These are phyloP conservation scores for Caenorhabditis sinica DNA, from an alignment of 2,888 invertebrate genomes.

Conservation along the genomic window DNA sequence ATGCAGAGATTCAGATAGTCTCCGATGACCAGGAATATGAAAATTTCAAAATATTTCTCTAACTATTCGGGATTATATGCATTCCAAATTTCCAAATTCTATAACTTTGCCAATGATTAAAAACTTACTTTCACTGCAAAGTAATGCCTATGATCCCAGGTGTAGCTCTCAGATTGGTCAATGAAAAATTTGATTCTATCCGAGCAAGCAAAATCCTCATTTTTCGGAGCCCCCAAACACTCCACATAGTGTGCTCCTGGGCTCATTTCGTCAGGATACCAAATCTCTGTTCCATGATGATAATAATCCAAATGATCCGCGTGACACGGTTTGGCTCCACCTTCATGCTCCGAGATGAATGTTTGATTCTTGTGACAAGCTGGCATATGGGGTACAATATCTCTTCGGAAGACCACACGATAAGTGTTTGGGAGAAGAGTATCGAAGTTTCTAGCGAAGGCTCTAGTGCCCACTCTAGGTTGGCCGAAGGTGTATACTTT, in stretches of 20 bases:
- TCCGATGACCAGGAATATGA: too few species aligned
- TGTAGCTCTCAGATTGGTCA: constrained; percentile 74
- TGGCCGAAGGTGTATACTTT: constrained; percentile 80
- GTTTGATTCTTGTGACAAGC: constrained; percentile 76
- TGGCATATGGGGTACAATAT: constrained; percentile 82
- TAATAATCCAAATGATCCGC: constrained; percentile 70
- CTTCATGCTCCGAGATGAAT: constrained; percentile 61
- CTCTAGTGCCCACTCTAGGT: constrained; percentile 79
- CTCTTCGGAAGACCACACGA: constrained; percentile 80
- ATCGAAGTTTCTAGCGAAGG: constrained; percentile 78
- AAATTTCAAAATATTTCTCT: too few species aligned
- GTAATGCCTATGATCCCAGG: constrained; percentile 80
- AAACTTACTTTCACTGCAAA: constrained; percentile 76
- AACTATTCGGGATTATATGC: too few species aligned
- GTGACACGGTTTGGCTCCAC: constrained; percentile 69
- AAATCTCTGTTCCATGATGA: constrained; percentile 80
- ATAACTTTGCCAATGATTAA: too few species aligned
- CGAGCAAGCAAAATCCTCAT: constrained; percentile 80
- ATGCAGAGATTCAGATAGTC: too few species aligned
- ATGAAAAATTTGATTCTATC: constrained; percentile 76
- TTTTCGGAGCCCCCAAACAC: constrained; percentile 77
- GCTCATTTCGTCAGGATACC: constrained; percentile 77
- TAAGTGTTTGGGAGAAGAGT: constrained; percentile 74
- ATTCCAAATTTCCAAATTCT: too few species aligned
- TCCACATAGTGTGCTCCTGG: constrained; percentile 74